phyloP scores from a whole-genome alignment of 2,113 vertebrate species.

The Pungitius pungitius region DNA sequence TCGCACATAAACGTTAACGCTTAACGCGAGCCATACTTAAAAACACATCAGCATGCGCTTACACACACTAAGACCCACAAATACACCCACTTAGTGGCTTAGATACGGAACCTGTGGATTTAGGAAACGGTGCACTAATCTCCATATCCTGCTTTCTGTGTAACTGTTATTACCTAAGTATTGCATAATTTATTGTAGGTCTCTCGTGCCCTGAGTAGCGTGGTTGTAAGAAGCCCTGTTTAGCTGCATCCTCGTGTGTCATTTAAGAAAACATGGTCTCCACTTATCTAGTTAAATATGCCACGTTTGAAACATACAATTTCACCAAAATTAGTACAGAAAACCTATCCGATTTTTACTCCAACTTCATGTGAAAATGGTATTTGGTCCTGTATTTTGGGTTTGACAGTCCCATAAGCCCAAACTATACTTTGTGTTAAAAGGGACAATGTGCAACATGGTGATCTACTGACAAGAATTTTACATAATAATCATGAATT shows the following conservation, averaged over 20 bases:
- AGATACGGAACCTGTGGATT: conserved; percentile 38
- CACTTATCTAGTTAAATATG: not conserved
- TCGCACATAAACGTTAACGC: conserved; percentile 64
- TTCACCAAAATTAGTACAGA: not conserved
- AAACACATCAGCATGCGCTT: conserved; percentile 50
- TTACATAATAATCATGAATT: not conserved
- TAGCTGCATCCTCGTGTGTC: conserved; percentile 46
- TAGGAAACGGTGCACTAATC: conserved; percentile 42
- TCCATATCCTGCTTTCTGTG: not conserved
- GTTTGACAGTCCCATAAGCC: not conserved
- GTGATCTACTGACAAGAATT: not conserved
- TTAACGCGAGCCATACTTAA: conserved; percentile 48
- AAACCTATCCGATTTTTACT: not conserved
- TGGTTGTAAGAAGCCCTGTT: conserved; percentile 28
- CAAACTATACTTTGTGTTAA: not conserved
- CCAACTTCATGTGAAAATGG: not conserved
- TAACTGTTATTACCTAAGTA: conserved; percentile 26
- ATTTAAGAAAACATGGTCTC: conserved; percentile 37
- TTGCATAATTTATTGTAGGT: conserved; percentile 44
- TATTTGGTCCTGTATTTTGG: not conserved
- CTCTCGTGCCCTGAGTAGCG: conserved; percentile 55
- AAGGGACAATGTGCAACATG: not conserved
- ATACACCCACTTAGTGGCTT: conserved; percentile 36
- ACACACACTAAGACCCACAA: conserved; percentile 39
- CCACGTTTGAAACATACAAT: not conserved